Base-by-base conservation (phyloP, 2,113 vertebrate genomes). In the Anseranas semipalmata region DNA sequence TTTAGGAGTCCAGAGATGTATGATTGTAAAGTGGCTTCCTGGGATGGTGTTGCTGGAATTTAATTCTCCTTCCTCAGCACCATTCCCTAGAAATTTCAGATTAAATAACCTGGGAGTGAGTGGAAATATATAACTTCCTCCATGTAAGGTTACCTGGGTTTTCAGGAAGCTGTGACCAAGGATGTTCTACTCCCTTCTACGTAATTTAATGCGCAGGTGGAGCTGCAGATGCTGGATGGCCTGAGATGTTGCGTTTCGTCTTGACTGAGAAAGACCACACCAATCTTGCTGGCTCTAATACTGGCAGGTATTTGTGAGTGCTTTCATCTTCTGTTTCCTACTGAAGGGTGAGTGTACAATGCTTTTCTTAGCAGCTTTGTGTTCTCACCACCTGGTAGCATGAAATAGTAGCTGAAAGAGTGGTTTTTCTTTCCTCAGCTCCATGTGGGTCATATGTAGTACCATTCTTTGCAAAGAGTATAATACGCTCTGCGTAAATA, bases 401-500 rank as follows among this genome's bases (percentile, higher is more conserved):
- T 12, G 25, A 33, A 65, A 28, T 8, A 32, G 43, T 3, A 48
- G 58, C 50, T 22, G 53, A 33, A 52, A 39, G 28, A 21, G 50
- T 2, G 10, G 8, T 11, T 59, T 41, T 32, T 19, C 6, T 35
- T 41, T 37, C 46, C 59, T 74, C 63, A 15, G 56, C 27, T 63
- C 75, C 4, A 0, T 3, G 15, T 11, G 46, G 8, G 10, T 25
- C 37, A 0, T 0, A 17, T 14, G 11, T 24, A 6, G 14, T 14
- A 46, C 93, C 9, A 2, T 17, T 75, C 67, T 74, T 6, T 39
- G 41, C 84, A 53, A 10, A 24, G 37, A 28, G 35, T 16, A 3
- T 43, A 35, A 43, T 2, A 1, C 0, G 1, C 45, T 66, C 30
- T 1, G 3, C n/a, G 67, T 67, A 52, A 85, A 75, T 37, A 21